Percentiles rank a stretch among this genome's conserved stretches.
Evolutionary conservation across 2,888 invertebrate genomes (phyloP).

Genomic region (Watsonalla cultraria): DNA sequence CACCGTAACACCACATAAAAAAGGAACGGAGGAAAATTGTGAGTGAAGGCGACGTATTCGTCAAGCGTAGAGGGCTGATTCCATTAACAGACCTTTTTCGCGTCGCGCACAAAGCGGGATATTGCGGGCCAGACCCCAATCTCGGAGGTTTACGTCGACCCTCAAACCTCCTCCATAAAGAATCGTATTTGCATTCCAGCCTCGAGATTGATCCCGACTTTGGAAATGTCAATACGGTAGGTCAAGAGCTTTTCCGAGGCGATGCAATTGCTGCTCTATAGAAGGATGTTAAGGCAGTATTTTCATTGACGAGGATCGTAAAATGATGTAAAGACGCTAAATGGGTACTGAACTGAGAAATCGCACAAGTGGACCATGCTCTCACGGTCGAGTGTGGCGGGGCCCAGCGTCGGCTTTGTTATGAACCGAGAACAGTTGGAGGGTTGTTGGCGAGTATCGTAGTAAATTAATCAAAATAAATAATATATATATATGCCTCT

Average conservation of each 20-base stretch:
- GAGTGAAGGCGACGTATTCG: neutral
- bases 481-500: too few species aligned
- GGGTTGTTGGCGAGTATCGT: neutral
- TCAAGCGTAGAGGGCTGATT: conserved; percentile 39
- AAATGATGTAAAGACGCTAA: conserved; percentile 15
- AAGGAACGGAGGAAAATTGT: conserved; percentile 13
- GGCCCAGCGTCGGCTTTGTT: neutral
- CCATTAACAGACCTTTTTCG: conserved; percentile 65
- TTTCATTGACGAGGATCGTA: conserved; percentile 1
- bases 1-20: conserved; percentile 24
- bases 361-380: conserved; percentile 17
- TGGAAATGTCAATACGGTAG: conserved; percentile 49
- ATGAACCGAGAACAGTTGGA: too few species aligned
- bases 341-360: conserved; percentile 16
- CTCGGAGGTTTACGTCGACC: conserved; percentile 45
- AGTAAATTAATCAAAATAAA: neutral
- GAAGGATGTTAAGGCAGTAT: conserved; percentile 11
- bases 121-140: conserved; percentile 54
- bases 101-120: conserved; percentile 55
- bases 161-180: conserved; percentile 48
- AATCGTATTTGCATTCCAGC: conserved; percentile 66
- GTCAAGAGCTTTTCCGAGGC: conserved; percentile 36
- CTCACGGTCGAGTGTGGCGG: neutral
- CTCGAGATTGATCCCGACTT: conserved; percentile 57
- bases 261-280: conserved; percentile 8